A percentile compares a stretch with the other conserved stretches of the same genome.
Conservation (phyloP, 2,797 vertebrate genomes). For the Florisuga fusca region DNA sequence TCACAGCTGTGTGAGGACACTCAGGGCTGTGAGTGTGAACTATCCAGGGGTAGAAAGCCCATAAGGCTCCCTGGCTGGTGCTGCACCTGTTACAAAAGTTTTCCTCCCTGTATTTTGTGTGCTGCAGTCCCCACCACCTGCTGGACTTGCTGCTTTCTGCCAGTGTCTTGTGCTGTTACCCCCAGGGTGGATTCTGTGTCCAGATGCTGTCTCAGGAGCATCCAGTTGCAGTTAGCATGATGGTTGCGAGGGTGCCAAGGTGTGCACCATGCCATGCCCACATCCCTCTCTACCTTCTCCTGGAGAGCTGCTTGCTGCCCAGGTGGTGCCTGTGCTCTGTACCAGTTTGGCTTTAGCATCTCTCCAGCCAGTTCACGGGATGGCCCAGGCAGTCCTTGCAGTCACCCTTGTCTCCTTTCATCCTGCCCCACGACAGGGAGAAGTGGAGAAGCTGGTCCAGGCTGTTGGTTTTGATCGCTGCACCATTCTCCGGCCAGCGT, state of each 20-base stretch:
- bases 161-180: rapidly evolving
- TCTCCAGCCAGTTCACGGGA: rapidly evolving
- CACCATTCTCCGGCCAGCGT: constrained; percentile 88
- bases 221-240: not conserved
- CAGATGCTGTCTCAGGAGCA: not conserved
- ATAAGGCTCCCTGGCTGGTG: not conserved
- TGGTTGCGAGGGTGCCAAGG: not conserved
- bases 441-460: constrained; percentile 76
- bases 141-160: not conserved
- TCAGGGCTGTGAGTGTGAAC: not conserved
- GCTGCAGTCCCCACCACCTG: not conserved
- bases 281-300: rapidly evolving
- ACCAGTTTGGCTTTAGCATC: rapidly evolving
- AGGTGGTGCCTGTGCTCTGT: not conserved
- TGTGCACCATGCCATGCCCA: rapidly evolving
- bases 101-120: rapidly evolving
- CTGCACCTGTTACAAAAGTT: rapidly evolving
- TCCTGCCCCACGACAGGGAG: constrained; percentile 35
- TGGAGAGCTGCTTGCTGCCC: not conserved
- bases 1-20: not conserved
- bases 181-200: not conserved
- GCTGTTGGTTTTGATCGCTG: constrained; percentile 83
- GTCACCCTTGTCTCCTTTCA: not conserved
- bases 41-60: not conserved
- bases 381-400: not conserved